These are phyloP conservation scores for Sesia bembeciformis DNA, from an alignment of 2,888 invertebrate genomes.

Conservation along the genomic window DNA sequence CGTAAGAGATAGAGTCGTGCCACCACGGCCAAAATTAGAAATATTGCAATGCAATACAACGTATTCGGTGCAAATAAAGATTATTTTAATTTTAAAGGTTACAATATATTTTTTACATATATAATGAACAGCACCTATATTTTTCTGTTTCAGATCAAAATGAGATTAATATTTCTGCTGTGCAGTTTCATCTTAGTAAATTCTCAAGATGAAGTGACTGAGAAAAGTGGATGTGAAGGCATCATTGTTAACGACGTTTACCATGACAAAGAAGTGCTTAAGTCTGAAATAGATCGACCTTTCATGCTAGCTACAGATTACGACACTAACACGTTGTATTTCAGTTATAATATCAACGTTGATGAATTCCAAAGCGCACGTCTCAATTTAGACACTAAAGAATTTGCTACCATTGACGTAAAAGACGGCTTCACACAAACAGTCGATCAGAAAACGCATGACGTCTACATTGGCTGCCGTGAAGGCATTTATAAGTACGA, in stretches of 20 bases:
- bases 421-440: constrained; percentile 47
- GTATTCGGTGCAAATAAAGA: too few species aligned
- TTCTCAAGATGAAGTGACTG: constrained; percentile 2
- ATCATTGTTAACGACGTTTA: constrained; percentile 26
- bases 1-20: too few species aligned
- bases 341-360: constrained; percentile 38
- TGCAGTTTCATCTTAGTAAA: background rate
- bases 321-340: constrained; percentile 40
- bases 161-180: background rate
- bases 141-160: background rate
- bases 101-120: too few species aligned
- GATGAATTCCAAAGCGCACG: constrained; percentile 36
- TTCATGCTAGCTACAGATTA: constrained; percentile 41
- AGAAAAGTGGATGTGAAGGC: constrained; percentile 25
- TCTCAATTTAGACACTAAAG: constrained; percentile 39
- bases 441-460: constrained; percentile 29
- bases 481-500: constrained; percentile 44
- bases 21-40: too few species aligned
- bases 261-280: constrained; percentile 34
- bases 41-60: too few species aligned
- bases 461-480: constrained; percentile 42
- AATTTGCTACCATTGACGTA: constrained; percentile 31
- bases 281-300: constrained; percentile 35
- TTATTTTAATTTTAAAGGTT: too few species aligned
- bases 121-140: too few species aligned